phyloP scores from a whole-genome alignment of 1,140 invertebrate species.

The Drosophila melanica region DNA sequence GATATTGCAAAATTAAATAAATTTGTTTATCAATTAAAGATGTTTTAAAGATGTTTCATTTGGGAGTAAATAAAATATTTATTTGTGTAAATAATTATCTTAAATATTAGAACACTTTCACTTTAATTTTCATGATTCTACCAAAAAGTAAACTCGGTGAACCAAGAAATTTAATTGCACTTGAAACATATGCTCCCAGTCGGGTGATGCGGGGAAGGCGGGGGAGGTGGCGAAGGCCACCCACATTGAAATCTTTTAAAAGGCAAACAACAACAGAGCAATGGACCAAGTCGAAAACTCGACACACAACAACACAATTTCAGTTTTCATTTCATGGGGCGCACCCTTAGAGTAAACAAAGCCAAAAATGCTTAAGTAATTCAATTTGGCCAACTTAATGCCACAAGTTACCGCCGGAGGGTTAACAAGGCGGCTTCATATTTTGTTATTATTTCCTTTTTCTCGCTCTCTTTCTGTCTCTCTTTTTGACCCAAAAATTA shows the following conservation, averaged over 20 bases:
- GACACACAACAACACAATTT: background rate
- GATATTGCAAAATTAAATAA: no score
- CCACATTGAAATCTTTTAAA: conserved; percentile 30
- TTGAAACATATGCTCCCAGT: conserved; percentile 28
- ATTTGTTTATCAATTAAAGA: no score
- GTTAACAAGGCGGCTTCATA: conserved; percentile 24
- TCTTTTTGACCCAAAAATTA: conserved; percentile 29
- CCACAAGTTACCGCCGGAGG: conserved; percentile 36
- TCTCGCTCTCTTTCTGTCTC: background rate
- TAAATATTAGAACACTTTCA: no score
- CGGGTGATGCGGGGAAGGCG: background rate
- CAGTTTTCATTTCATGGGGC: background rate
- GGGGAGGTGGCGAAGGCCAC: background rate
- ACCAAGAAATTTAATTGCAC: conserved; percentile 37
- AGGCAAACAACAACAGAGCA: conserved; percentile 32
- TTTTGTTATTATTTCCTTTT: conserved; percentile 12
- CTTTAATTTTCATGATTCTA: no score
- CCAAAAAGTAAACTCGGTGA: no score
- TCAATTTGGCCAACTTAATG: conserved; percentile 46
- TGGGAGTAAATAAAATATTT: no score
- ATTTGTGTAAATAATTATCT: no score
- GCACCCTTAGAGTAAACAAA: conserved; percentile 49
- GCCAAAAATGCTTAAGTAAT: conserved; percentile 48
- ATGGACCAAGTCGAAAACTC: conserved; percentile 6
- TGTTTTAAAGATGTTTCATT: no score